phyloP scores from a whole-genome alignment of 2,888 invertebrate species.

The Apodemia hepburni region DNA sequence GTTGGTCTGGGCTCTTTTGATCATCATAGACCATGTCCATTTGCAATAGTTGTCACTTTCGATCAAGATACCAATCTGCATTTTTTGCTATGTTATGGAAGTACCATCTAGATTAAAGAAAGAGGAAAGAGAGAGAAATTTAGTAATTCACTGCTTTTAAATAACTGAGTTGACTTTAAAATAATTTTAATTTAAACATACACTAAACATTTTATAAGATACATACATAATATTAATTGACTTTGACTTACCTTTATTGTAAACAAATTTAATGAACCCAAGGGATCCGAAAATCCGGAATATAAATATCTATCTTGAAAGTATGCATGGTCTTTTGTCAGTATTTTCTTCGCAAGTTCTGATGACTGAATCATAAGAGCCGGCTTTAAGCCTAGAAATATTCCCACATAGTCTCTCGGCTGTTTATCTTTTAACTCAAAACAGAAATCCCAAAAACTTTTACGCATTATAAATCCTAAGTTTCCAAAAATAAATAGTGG shows the following conservation, averaged over 20 bases:
- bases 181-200: too few species aligned
- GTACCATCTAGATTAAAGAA: too few species aligned
- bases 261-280: constrained; percentile 59
- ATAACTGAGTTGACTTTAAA: too few species aligned
- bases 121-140: too few species aligned
- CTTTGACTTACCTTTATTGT: constrained; percentile 48
- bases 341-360: constrained; percentile 47
- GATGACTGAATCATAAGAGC: constrained; percentile 51
- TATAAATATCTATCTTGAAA: constrained; percentile 52
- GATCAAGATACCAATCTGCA: too few species aligned
- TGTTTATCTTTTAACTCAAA: constrained; percentile 41
- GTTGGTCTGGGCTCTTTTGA: too few species aligned
- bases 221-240: too few species aligned
- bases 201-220: too few species aligned
- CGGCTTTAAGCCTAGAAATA: constrained; percentile 52
- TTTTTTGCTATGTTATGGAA: too few species aligned
- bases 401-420: constrained; percentile 49
- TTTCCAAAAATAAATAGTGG: constrained; percentile 51
- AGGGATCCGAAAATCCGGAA: constrained; percentile 46
- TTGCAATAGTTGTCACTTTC: too few species aligned
- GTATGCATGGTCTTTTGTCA: constrained; percentile 49
- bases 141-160: too few species aligned
- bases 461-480: constrained; percentile 51
- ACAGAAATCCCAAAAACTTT: constrained; percentile 48
- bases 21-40: too few species aligned